phyloP scores from a whole-genome alignment of 1,140 invertebrate species.

The Bombus picipes region DNA sequence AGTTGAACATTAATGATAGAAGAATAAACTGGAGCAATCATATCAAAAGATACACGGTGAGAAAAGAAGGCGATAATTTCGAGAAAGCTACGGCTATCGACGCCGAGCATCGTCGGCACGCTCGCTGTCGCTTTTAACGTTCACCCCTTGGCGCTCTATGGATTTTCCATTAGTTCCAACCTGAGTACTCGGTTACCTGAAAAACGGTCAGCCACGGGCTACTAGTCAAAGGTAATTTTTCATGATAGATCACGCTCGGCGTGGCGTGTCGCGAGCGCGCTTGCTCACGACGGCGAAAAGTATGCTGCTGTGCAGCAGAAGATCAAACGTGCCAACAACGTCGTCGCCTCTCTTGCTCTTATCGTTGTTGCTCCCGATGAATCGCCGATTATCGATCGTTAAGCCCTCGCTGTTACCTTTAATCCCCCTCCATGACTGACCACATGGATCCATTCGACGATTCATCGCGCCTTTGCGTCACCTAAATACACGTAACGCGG shows the following conservation, averaged over 20 bases:
- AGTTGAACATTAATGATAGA: background rate
- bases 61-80: slow-evolving; percentile 15
- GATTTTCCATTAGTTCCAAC: slow-evolving; percentile 79
- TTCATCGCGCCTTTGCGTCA: slow-evolving; percentile 22
- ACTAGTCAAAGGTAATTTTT: slow-evolving; percentile 83
- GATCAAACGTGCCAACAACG: slow-evolving; percentile 82
- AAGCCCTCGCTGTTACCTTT: slow-evolving; percentile 39
- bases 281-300: slow-evolving; percentile 77
- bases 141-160: slow-evolving; percentile 77
- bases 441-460: slow-evolving; percentile 15
- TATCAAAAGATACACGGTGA: background rate
- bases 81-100: slow-evolving; percentile 27
- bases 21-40: background rate
- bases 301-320: slow-evolving; percentile 74
- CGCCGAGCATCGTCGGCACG: slow-evolving; percentile 37
- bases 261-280: slow-evolving; percentile 70
- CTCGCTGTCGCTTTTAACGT: slow-evolving; percentile 76
- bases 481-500: background rate
- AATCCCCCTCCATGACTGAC: slow-evolving; percentile 40
- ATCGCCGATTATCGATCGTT: slow-evolving; percentile 63
- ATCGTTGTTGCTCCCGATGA: slow-evolving; percentile 48
- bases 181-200: slow-evolving; percentile 65
- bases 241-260: slow-evolving; percentile 81
- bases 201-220: slow-evolving; percentile 67
- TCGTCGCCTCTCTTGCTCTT: slow-evolving; percentile 66